Evolutionary conservation across 1,140 invertebrate species (phyloP), one percentile per base, ranked within the genome.

Genomic region (Metopolophium dirhodum): DNA sequence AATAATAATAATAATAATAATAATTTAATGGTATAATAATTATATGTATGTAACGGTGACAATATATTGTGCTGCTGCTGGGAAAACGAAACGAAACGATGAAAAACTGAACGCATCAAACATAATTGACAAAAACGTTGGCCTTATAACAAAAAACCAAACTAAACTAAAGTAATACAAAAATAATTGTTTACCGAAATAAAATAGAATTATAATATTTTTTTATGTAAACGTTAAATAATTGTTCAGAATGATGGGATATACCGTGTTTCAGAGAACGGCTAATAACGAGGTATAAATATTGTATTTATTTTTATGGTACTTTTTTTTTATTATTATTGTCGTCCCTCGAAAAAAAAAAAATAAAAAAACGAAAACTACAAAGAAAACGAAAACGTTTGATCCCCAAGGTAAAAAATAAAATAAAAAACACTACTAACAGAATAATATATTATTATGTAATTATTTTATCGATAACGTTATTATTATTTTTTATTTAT

Each of bases 51-150:
- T 47, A 47, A 47, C 23, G 37, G 45, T 47, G 45, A 87, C 26
- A 45, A 77, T 77, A 14, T 77, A 86, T 88, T 47, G n/a, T 51
- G 87, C 51, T 41, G 87, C 51, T 41, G 47, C 30, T 3, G 49
- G n/a, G 49, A 88, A 23, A 4, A 22, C n/a, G 22, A 90, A 57
- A 90, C 11, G 54, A 68, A 90, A 61, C 37, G 51, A n/a, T 18
- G 61, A 77, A 4, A 35, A 54, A 49, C 49, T 22, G 49, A 89
- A 89, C 88, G 88, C 51, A 37, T 41, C n/a, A 68, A 90, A 90
- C 54, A 61, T 90, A 90, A 90, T 90, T 90, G 89, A 90, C 89
- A n/a, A 68, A 90, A 90, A 68, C 37, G 54, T 90, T 68, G 89
- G 89, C 30, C 41, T n/a, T 90, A 7, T 7, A n/a, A 26, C 54